Conservation (phyloP, 1,140 invertebrate species). For the Pissodes strobi region DNA sequence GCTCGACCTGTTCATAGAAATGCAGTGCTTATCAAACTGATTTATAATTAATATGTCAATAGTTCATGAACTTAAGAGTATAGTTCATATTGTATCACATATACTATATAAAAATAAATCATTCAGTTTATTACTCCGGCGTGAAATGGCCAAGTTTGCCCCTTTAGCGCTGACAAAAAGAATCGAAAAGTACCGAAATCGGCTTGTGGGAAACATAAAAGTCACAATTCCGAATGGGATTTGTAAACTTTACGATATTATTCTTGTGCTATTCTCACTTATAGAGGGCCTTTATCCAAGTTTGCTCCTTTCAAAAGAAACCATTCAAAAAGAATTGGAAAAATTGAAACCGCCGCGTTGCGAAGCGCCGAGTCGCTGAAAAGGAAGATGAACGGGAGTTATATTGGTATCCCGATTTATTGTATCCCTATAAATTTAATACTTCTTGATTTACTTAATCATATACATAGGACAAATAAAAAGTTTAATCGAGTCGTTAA, state of each 20-base stretch:
- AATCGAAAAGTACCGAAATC: slow-evolving; percentile 44
- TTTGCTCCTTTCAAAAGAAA: slow-evolving; percentile 50
- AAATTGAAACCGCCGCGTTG: slow-evolving; percentile 45
- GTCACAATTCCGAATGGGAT: slow-evolving; percentile 58
- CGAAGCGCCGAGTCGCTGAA: slow-evolving; percentile 17
- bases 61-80: too few species aligned
- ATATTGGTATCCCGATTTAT: slow-evolving; percentile 43
- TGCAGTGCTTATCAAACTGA: too few species aligned
- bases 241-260: slow-evolving; percentile 58
- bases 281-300: slow-evolving; percentile 54
- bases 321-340: slow-evolving; percentile 51
- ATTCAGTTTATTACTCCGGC: too few species aligned
- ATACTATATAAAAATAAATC: too few species aligned
- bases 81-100: too few species aligned
- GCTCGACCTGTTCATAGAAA: too few species aligned
- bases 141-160: too few species aligned
- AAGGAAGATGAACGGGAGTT: slow-evolving; percentile 40
- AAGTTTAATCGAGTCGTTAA: too few species aligned
- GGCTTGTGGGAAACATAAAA: slow-evolving; percentile 56
- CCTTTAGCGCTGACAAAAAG: slow-evolving; percentile 36
- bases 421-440: slow-evolving; percentile 30
- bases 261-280: slow-evolving; percentile 56
- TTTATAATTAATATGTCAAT: too few species aligned
- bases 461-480: too few species aligned
- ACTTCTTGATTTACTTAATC: not conserved